Evolutionary conservation across 2,797 vertebrate species (phyloP), one percentile per base, ranked within the genome.

Genomic region (Karalla daura): DNA sequence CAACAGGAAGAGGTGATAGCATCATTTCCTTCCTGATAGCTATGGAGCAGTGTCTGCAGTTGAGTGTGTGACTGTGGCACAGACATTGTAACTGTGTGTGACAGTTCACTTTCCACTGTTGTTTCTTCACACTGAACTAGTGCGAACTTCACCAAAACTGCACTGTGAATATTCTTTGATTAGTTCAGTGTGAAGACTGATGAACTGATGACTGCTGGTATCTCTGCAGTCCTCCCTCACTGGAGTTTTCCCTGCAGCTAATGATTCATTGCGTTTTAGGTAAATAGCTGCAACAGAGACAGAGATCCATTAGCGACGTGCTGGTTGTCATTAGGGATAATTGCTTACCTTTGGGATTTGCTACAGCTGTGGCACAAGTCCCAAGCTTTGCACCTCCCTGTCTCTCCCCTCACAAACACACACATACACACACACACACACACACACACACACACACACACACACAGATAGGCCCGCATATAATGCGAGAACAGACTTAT

Each of bases 1-100:
- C 30, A 65, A 83, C 75, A 88, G 81, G 84, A 88, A 85, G 74
- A 56, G 11, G 28, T 44, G 75, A 88, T 88, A 86, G 63, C 68
- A 88, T 86, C 75, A 70, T 69, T 89, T 90, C 80, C 81, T 75
- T 43, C 27, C 3, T 36, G 74, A 80, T 55, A 76, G 68, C 70
- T 71, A 4, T 47, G 43, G 46, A 27, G 15, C 18, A 32, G 49
- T 33, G 7, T 63, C 40, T 53, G 52, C 30, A 55, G 37, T 37
- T 30, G 40, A 68, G 32, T 53, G 63, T 80, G 72, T 74, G 47
- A 78, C 69, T 67, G 41, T 63, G 58, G 61, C 69, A 72, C 74
- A 75, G 21, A 30, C 46, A 47, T 14, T 28, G 40, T 60, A n/a
- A 55, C 41, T 53, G 23, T 27, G 41, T 18, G 36, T 35, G 24